Evolutionary conservation across 92 coral and sea anemone species (phyloP), one percentile per base, ranked within the genome.

Genomic region (Porites rus): DNA sequence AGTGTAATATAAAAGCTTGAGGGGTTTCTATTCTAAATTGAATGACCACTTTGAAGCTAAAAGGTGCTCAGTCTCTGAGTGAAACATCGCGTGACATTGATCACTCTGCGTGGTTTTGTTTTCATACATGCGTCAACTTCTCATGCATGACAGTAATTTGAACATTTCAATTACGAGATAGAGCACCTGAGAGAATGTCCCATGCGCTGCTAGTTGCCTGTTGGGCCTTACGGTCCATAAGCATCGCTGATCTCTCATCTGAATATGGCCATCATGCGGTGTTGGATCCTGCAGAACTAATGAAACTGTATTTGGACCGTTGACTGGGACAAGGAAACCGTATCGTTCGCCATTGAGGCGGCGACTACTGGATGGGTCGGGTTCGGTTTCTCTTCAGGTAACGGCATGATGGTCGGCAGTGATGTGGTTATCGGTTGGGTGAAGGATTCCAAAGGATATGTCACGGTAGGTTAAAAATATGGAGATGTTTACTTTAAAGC

Each of bases 341-440:
- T 91, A 5, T 87, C 86, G 52, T 91, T 91, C 63, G 94, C 94
- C 43, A 70, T 91, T 18, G 89, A 88, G 72, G 94, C 83, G 51
- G 85, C 62, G 20, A 85, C 94, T 16, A 83, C 86, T 24, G 94
- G 94, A 7, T 91, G 94, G 94, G 92, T 91, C 14, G 94, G 94
- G 13, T 83, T 91, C 65, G 94, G 94, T 28, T 76, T 91, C 14
- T 87, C 94, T 31, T 70, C 91, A 11, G 91, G 91, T 11, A 84
- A 66, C 31, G 94, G 94, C 4, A 79, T 21, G 63, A 91, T 91
- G 94, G 66, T 51, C n/a, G 88, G 88, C 16, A 84, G 88, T 52
- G 94, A 91, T 53, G 66, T 91, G 61, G 89, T 91, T 28, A 83
- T 91, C 43, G 92, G 89, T 22, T 87, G 92, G 91, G 94, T 88